Conservation (phyloP, 2,888 invertebrate genomes). For the Gisinianus flammeolus region DNA sequence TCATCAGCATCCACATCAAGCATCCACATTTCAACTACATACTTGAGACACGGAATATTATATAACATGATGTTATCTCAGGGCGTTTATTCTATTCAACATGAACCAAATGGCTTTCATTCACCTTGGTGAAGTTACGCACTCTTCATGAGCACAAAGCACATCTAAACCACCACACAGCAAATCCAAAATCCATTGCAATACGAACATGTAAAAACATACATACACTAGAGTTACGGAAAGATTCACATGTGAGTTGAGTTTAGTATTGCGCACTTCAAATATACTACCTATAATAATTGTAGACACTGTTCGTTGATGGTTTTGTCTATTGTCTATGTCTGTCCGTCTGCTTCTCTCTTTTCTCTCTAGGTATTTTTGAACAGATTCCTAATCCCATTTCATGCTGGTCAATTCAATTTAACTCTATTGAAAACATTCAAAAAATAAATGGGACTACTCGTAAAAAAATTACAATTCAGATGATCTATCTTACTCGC, state of each 20-base stretch:
- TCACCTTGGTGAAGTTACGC: conserved; percentile 33
- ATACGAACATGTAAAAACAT: background rate
- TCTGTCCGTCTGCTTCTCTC: background rate
- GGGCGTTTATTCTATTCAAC: conserved; percentile 43
- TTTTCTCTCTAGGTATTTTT: background rate
- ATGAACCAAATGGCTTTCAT: conserved; percentile 38
- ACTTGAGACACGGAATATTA: background rate
- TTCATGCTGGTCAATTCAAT: conserved; percentile 8
- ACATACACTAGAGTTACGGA: background rate
- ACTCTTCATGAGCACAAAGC: background rate
- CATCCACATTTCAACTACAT: background rate
- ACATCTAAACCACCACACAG: background rate
- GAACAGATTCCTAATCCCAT: background rate
- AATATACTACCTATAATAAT: no score
- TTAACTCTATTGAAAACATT: no score
- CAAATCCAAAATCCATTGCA: conserved; percentile 8
- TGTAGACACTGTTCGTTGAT: no score
- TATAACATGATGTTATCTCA: conserved; percentile 43
- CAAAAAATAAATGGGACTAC: no score
- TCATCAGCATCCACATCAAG: background rate
- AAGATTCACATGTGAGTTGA: no score
- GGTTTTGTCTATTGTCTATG: background rate
- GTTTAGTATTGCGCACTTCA: background rate
- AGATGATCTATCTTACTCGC: background rate
- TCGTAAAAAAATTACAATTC: no score